Evolutionary conservation across 2,888 invertebrate genomes (phyloP), one percentile per base, ranked within the genome.

Genomic region (Phortica okadai): DNA sequence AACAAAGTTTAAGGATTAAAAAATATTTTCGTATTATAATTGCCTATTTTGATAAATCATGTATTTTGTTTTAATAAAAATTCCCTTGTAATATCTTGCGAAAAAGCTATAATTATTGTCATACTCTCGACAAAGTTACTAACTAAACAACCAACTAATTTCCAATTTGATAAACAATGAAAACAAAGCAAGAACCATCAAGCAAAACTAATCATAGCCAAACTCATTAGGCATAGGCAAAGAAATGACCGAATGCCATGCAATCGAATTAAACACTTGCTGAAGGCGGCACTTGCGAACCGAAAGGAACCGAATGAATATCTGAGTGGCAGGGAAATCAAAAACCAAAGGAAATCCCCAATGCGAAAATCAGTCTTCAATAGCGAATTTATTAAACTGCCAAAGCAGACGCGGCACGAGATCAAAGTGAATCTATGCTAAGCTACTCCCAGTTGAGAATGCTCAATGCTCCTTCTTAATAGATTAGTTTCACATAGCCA

Each of bases 401-500:
- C 87, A 85, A 87, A 85, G 87, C 85, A 86, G 87, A 86, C 84
- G 86, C 87, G 86, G 86, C 85, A 82, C 82, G 85, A 86, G 85
- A 86, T 87, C 86, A 86, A 86, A 87, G 86, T 84, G 83, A 25
- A 54, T 66, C 79, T 82, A 33, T 33, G 83, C 85, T 85, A 82
- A 86, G 87, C 84, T 69, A 44, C 50, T 44, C 33, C 33, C 33
- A 33, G 42, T 44, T 67, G 67, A 7, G 14, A 14, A 14, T 10
- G 66, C 66, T 70, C 62, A 25, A 62, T 33, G 33, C 62, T 62
- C 16, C 10, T 25, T 62, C 59, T 82, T 81, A 89, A 87, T 86
- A 90, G 89, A 90, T 90, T 90, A 88, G 89, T 89, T 90, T 90
- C 90, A 88, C 89, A 88, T 88, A 82, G 79, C 72, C 78, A 79